These are phyloP conservation scores for Globodera rostochiensis DNA, from an alignment of 1,140 invertebrate species.

Conservation along the genomic window DNA sequence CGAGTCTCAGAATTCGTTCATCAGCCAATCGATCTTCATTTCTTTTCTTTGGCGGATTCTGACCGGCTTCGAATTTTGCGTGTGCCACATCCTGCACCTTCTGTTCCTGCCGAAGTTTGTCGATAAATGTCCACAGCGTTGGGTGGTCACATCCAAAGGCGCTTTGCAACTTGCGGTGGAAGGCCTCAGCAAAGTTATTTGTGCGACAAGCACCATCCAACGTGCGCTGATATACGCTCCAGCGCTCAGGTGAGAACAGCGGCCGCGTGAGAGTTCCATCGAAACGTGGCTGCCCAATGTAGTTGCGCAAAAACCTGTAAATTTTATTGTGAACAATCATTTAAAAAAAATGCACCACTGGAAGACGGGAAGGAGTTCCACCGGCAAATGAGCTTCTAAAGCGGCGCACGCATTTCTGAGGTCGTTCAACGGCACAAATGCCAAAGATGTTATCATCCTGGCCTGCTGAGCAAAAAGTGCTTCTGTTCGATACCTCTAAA, in stretches of 20 bases:
- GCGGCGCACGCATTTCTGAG: too few relatives aligned
- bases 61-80: slow-evolving; percentile 35
- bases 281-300: not conserved
- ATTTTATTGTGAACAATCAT: too few relatives aligned
- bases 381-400: too few relatives aligned
- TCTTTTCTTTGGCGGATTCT: too few relatives aligned
- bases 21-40: too few relatives aligned
- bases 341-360: too few relatives aligned
- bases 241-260: not conserved
- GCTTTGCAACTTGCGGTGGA: slow-evolving; percentile 36
- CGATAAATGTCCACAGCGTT: slow-evolving; percentile 47
- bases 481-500: too few relatives aligned
- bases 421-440: too few relatives aligned
- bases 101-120: slow-evolving; percentile 39
- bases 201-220: slow-evolving; percentile 37
- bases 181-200: slow-evolving; percentile 51
- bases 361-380: too few relatives aligned
- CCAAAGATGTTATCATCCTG: too few relatives aligned
- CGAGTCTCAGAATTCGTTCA: too few relatives aligned
- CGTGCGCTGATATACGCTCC: slow-evolving; percentile 40
- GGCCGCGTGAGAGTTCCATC: not conserved
- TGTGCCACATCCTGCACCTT: slow-evolving; percentile 37
- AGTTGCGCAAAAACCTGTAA: not conserved
- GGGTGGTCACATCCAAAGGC: slow-evolving; percentile 45
- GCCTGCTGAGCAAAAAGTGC: too few relatives aligned